Conservation (phyloP, 2,888 invertebrate species). For the Sarcophaga variegata region DNA sequence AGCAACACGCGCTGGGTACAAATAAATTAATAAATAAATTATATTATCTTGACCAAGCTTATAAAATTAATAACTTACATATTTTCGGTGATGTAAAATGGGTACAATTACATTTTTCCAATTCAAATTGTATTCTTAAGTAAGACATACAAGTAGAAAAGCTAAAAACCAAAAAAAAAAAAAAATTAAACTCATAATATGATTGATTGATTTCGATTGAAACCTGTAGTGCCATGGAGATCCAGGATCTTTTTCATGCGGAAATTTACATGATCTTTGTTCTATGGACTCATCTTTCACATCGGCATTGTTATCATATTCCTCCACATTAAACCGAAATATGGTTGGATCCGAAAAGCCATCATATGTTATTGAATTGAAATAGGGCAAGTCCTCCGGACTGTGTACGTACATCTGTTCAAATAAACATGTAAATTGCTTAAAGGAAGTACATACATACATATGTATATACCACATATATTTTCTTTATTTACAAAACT, state of each 20-base stretch:
- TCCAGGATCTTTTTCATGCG: conserved; percentile 71
- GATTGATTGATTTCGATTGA: background rate
- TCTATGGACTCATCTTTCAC: conserved; percentile 72
- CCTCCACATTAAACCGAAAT: conserved; percentile 74
- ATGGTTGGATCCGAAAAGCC: conserved; percentile 69
- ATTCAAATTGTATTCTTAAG: conserved; percentile 74
- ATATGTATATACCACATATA: no score
- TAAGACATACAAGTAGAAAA: conserved; percentile 77
- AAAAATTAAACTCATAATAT: background rate
- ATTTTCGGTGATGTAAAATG: conserved; percentile 71
- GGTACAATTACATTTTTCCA: conserved; percentile 76
- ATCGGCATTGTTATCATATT: conserved; percentile 74
- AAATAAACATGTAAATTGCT: background rate
- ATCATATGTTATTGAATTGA: conserved; percentile 73
- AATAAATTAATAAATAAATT: no score
- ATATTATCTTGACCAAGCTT: background rate
- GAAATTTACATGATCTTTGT: conserved; percentile 77
- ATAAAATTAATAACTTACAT: conserved; percentile 70
- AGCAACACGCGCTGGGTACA: no score
- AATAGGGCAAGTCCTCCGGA: conserved; percentile 78
- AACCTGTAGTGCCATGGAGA: conserved; percentile 69
- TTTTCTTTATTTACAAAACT: background rate
- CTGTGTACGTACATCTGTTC: conserved; percentile 76
- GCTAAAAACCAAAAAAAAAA: conserved; percentile 71
- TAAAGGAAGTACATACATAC: no score